Base-by-base conservation (phyloP, 2,113 vertebrate species). In the Grammomys surdaster region DNA sequence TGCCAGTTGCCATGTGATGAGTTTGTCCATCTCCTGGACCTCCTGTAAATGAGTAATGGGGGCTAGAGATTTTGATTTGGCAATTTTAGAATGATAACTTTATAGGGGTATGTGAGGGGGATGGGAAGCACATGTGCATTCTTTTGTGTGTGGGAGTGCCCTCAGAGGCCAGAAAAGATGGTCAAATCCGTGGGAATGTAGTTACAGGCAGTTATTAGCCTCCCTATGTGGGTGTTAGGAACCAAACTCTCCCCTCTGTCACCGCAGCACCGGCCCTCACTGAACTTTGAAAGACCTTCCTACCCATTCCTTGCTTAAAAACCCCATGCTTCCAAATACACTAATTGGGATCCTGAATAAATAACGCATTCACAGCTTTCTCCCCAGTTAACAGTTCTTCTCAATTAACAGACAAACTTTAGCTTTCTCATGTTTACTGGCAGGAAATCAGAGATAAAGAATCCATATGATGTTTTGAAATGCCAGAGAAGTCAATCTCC, bases 271-370 rank as follows among this genome's bases (percentile, higher is more conserved):
- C 5, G 33, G 5, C 28, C 31, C 28, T 63, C 17, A 7, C n/a
- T 95, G 70, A 75, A 76, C 94, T 97, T 58, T 89, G 73, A 77
- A 96, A 96, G 46, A 56, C 43, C 36, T 51, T 10, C 51, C 58
- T 31, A 17, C 63, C 31, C n/a, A 90, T 51, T 40, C 3, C 13
- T 69, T 48, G 10, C 43, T 93, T 77, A 69, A 65, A 92, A 90
- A 67, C 70, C 80, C 78, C 67, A 31, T 60, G 65, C 48, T 58
- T 94, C 58, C 11, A 54, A 78, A 51, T 24, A 85, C 40, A 19
- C 81, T 76, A 65, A 4, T 84, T 85, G 75, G 65, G 85, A 72
- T 70, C 24, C 65, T 91, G 40, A 92, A 43, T 94, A 92, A 96
- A 76, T 94, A 73, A 96, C 87, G 76, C 12, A 4, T 87, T 88